A percentile compares a stretch with the other conserved stretches of the same genome.
phyloP scores from a whole-genome alignment of 2,797 vertebrate species.

The Hyperoplus immaculatus region DNA sequence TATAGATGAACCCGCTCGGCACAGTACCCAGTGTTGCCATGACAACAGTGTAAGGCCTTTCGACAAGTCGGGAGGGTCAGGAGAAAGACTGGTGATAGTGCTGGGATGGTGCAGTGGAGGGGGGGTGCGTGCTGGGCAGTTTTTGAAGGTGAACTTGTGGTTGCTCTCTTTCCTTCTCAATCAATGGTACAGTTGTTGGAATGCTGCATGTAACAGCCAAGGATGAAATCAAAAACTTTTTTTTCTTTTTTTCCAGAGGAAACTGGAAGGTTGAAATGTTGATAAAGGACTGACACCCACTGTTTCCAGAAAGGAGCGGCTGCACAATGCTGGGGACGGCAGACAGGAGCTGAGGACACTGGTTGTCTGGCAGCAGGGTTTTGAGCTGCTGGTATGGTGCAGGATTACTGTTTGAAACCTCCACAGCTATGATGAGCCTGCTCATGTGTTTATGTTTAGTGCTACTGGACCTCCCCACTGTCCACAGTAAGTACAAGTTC shows the following conservation, averaged over 20 bases:
- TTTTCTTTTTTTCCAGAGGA: constrained; percentile 8
- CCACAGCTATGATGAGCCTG: constrained; percentile 42
- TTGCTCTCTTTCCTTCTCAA: constrained; percentile 48
- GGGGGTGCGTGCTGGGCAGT: constrained; percentile 5
- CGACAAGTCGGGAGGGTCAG: constrained; percentile 67
- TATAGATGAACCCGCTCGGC: constrained; percentile 71
- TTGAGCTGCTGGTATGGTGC: constrained; percentile 40
- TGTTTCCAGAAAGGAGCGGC: constrained; percentile 41
- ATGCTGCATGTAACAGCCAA: constrained; percentile 37
- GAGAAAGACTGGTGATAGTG: constrained; percentile 57
- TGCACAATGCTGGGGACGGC: not conserved
- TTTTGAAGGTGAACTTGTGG: constrained; percentile 73
- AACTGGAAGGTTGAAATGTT: constrained; percentile 44
- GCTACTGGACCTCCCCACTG: constrained; percentile 61
- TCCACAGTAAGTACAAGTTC: constrained; percentile 74
- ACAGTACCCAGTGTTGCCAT: constrained; percentile 65
- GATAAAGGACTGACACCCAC: constrained; percentile 35
- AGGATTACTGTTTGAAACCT: constrained; percentile 18
- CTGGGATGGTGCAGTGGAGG: constrained; percentile 10
- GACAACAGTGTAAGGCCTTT: constrained; percentile 70
- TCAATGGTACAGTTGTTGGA: constrained; percentile 46
- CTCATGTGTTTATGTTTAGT: constrained; percentile 49
- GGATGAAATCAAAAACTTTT: constrained; percentile 54
- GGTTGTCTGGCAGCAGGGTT: constrained; percentile 31
- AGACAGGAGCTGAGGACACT: constrained; percentile 32